Base-by-base conservation (phyloP, 2,888 invertebrate species). In the Diadromus collaris region DNA sequence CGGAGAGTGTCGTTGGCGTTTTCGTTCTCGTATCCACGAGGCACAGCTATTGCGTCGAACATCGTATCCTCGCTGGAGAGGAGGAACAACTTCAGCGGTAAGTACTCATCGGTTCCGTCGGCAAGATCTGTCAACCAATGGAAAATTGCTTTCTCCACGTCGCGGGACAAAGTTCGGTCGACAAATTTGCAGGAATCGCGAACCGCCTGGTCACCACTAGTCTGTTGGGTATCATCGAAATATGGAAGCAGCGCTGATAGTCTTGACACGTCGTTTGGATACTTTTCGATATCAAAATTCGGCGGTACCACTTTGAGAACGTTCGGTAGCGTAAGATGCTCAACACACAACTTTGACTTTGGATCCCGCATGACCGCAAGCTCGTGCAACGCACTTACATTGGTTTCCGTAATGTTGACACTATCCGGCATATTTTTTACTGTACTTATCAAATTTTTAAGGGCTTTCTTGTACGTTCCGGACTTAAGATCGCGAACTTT, bases 401-500 rank as follows among this genome's bases (percentile, higher is more conserved):
- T 27, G 27, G 24, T 16, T 21, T 54, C 54, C 16, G 54, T 21
- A 10, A 54, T 27, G 1, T 4, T 16, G 27, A 16, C 54, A 13
- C 16, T 24, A 24, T 54, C 54, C 9, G 54, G 54, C 54, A 27
- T 54, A 24, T 54, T 54, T 54, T 54, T 27, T 9, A 54, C 13
- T 3, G 0, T 16, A 0, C 6, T 16, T 24, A 5, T 6, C 16
- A 54, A 27, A 10, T 21, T 54, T 27, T 54, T 54, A 2, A 54
- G 21, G 10, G 54, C 21, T 24, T 54, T 24, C 16, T 54, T 24
- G 27, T 27, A 54, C 54, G 10, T 27, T 24, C 4, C 21, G 6
- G n/a, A 76, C 21, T 76, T 68, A 32, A 78, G 19, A 2, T 61
- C 44, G 10, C 38, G 44, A n/a, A 76, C 9, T n/a, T 69, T 51